These are phyloP conservation scores for Melolontha melolontha DNA, from an alignment of 2,888 invertebrate species.

Conservation along the genomic window DNA sequence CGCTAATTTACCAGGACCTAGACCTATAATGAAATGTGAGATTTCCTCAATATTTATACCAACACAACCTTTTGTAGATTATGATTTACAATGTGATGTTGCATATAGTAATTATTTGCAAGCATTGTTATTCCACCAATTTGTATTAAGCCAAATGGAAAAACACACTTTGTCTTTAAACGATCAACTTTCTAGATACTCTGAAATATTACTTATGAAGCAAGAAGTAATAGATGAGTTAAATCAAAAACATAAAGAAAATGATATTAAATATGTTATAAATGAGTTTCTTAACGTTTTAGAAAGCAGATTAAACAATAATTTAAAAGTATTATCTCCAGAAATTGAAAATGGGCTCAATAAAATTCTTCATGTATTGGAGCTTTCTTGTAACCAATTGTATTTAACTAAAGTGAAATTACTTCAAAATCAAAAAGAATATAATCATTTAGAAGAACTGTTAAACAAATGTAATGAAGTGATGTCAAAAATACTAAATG, in stretches of 20 bases:
- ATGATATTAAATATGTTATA: background rate
- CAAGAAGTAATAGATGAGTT: slow-evolving; percentile 1
- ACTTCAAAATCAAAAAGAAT: slow-evolving; percentile 10
- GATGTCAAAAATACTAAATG: slow-evolving; percentile 15
- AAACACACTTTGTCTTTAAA: slow-evolving; percentile 14
- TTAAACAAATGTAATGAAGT: background rate
- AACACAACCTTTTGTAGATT: slow-evolving; percentile 8
- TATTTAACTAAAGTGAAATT: slow-evolving; percentile 14
- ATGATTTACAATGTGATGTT: slow-evolving; percentile 27
- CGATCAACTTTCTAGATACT: slow-evolving; percentile 30
- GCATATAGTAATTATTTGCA: slow-evolving; percentile 31
- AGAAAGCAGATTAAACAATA: slow-evolving; percentile 8
- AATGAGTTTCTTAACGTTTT: background rate
- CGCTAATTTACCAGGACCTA: background rate
- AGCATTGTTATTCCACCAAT: slow-evolving; percentile 17
- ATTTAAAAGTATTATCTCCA: slow-evolving; percentile 15
- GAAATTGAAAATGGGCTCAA: slow-evolving; percentile 11
- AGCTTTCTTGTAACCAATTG: slow-evolving; percentile 3
- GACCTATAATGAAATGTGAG: slow-evolving; percentile 4
- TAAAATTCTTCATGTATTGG: background rate
- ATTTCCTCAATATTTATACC: background rate
- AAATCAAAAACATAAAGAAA: slow-evolving; percentile 2
- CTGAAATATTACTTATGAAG: slow-evolving; percentile 14
- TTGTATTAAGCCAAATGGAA: slow-evolving; percentile 5
- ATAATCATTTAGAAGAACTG: slow-evolving; percentile 4